Conservation (phyloP, 2,888 invertebrate species). For the Hesperia comma region DNA sequence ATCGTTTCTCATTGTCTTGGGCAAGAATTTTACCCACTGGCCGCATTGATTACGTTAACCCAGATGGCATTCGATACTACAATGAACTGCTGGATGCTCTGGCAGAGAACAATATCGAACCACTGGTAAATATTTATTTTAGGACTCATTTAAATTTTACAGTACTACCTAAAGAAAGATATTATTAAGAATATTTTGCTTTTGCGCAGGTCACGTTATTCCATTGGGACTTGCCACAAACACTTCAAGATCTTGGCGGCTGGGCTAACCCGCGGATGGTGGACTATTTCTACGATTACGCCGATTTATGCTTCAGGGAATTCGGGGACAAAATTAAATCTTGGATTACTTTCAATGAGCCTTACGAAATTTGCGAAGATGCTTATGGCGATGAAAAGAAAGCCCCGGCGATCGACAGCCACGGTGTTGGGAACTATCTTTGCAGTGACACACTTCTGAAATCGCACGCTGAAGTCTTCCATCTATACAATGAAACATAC, state of each 20-base stretch:
- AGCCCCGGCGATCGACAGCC: constrained; percentile 81
- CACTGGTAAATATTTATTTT: constrained; percentile 69
- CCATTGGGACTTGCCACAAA: constrained; percentile 87
- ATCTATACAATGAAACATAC: constrained; percentile 85
- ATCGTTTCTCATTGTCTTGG: constrained; percentile 86
- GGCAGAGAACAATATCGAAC: constrained; percentile 85
- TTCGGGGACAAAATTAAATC: constrained; percentile 84
- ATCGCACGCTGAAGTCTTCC: constrained; percentile 87
- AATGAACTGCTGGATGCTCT: constrained; percentile 86
- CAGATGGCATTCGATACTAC: constrained; percentile 86
- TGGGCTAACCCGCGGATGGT: constrained; percentile 81
- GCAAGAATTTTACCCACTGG: constrained; percentile 86
- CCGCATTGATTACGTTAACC: constrained; percentile 80
- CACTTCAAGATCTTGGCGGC: constrained; percentile 82
- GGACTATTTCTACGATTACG: constrained; percentile 83
- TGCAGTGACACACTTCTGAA: constrained; percentile 86
- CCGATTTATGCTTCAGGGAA: constrained; percentile 79
- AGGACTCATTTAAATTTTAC: too few species aligned
- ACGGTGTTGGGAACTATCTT: constrained; percentile 85
- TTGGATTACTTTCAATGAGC: constrained; percentile 90
- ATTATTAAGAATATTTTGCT: neutral
- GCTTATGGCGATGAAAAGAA: constrained; percentile 81
- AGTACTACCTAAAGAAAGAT: too few species aligned
- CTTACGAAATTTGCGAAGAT: constrained; percentile 80
- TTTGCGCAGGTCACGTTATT: constrained; percentile 83